These are phyloP conservation scores for Indicator indicator DNA, from an alignment of 2,113 vertebrate genomes.

Conservation along the genomic window DNA sequence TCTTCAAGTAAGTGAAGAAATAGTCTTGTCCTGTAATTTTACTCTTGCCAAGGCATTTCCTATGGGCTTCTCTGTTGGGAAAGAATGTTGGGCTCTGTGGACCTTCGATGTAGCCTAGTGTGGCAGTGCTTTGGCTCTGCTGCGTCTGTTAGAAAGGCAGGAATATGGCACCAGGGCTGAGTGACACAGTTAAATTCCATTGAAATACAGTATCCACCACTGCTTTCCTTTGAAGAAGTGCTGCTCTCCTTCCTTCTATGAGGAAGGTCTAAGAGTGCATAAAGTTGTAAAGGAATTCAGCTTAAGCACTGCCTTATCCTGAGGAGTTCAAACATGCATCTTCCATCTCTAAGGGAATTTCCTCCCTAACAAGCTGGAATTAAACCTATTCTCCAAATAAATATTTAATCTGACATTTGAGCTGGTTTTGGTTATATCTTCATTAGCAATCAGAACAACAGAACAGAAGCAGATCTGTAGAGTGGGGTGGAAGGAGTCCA, in stretches of 20 bases:
- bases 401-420: conserved; percentile 41
- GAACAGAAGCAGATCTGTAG: neutral
- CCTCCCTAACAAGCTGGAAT: conserved; percentile 23
- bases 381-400: conserved; percentile 36
- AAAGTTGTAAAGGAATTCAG: conserved; percentile 3
- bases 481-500: neutral
- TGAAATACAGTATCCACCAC: neutral
- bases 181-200: neutral
- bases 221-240: conserved; percentile 14
- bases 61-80: neutral
- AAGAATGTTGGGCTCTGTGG: neutral
- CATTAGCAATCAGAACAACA: neutral
- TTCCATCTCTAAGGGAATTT: conserved; percentile 19
- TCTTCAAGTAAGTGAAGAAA: neutral
- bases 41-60: neutral
- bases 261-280: neutral
- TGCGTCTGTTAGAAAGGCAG: neutral
- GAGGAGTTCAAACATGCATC: neutral
- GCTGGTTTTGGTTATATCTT: neutral
- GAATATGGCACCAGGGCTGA: neutral
- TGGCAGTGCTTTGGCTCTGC: neutral
- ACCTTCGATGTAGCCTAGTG: conserved; percentile 14
- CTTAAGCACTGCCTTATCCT: neutral
- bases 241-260: neutral
- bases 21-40: neutral